Conservation (phyloP, 2,113 vertebrate species). For the Percopsis transmontana region DNA sequence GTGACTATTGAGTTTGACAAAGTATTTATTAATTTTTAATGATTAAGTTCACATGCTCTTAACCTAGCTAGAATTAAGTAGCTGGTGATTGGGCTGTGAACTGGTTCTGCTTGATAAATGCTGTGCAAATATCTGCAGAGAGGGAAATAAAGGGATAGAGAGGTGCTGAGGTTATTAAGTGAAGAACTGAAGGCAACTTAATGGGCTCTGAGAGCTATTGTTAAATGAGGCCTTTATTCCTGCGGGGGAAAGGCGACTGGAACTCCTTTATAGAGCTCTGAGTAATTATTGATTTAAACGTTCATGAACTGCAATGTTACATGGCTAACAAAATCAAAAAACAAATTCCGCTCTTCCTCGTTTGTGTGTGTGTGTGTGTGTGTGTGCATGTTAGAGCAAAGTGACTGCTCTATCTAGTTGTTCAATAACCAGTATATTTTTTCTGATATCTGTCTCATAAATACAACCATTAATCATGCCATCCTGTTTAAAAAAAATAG, state of each 20-base stretch:
- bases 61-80: constrained; percentile 9
- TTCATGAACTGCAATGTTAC: background rate
- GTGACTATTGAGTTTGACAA: constrained; percentile 8
- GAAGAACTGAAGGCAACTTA: constrained; percentile 21
- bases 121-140: background rate
- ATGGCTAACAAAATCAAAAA: background rate
- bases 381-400: too few relatives aligned
- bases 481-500: background rate
- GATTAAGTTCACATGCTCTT: constrained; percentile 4
- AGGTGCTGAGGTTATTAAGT: constrained; percentile 3
- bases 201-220: constrained; percentile 24
- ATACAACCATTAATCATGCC: background rate
- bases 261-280: constrained; percentile 4
- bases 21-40: constrained; percentile 39
- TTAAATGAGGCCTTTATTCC: constrained; percentile 22
- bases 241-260: background rate
- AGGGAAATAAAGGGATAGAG: constrained; percentile 16
- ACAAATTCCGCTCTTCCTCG: background rate
- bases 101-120: background rate
- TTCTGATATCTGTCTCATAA: background rate
- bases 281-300: constrained; percentile 10
- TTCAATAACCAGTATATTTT: too few relatives aligned
- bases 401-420: too few relatives aligned
- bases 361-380: background rate
- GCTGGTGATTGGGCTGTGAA: constrained; percentile 5